These are phyloP conservation scores for Pachyramphus minor DNA, from an alignment of 2,113 vertebrate genomes.

Conservation along the genomic window DNA sequence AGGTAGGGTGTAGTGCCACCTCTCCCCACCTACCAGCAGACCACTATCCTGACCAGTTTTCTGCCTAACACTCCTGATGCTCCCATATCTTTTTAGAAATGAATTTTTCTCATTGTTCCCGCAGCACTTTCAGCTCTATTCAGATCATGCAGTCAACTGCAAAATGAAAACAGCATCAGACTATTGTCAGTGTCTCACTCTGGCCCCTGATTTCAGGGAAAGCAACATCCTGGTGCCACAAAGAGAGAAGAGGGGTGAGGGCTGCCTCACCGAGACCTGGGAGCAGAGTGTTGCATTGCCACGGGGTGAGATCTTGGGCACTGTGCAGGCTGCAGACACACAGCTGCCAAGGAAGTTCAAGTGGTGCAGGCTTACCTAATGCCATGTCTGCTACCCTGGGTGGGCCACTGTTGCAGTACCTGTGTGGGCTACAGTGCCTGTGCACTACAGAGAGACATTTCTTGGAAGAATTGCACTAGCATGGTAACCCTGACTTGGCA, in stretches of 20 bases:
- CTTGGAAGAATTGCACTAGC: not conserved
- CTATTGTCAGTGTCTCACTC: not conserved
- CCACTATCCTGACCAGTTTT: not conserved
- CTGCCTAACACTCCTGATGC: not conserved
- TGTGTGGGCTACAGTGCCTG: accelerated
- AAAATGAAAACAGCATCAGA: constrained; percentile 30
- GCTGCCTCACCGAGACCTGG: accelerated
- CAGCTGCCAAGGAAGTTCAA: not conserved
- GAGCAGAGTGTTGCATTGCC: accelerated
- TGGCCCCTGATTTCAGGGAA: not conserved
- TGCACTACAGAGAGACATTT: not conserved
- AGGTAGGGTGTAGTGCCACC: not conserved
- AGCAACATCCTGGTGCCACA: accelerated
- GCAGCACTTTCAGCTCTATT: not conserved
- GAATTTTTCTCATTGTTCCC: not conserved
- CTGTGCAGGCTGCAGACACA: not conserved
- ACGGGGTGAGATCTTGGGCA: accelerated
- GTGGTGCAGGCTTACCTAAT: accelerated
- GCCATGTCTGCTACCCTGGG: not conserved
- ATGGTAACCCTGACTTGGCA: not conserved
- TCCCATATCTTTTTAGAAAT: not conserved
- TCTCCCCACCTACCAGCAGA: not conserved
- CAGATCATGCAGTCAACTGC: constrained; percentile 38
- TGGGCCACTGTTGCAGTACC: accelerated
- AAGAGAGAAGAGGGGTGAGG: not conserved